Evolutionary conservation across 2,797 vertebrate genomes (phyloP).

Genomic region (Hemitrygon akajei): DNA sequence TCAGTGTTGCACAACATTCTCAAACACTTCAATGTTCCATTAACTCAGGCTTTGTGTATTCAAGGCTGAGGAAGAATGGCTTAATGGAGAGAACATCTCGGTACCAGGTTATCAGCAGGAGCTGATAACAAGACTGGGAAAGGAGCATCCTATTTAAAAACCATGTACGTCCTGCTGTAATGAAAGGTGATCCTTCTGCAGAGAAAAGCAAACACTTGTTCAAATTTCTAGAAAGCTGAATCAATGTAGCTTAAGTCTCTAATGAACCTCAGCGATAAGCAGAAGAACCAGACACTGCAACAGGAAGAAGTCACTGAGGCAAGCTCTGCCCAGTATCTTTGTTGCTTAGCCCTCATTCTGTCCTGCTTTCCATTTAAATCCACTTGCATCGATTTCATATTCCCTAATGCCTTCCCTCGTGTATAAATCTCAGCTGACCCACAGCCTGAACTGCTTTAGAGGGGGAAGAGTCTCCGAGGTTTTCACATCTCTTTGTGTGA

Average conservation of each 20-base stretch:
- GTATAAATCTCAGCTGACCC: neutral
- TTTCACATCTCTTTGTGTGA: neutral
- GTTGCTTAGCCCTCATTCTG: too few species aligned
- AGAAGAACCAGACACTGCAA: neutral
- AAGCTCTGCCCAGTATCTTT: too few species aligned
- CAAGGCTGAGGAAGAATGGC: neutral
- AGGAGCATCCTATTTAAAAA: neutral
- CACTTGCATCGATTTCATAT: neutral
- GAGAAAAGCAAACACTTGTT: neutral
- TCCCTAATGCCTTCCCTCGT: neutral
- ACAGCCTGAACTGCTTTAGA: neutral
- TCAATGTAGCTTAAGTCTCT: neutral
- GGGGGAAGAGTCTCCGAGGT: neutral
- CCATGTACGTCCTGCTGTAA: neutral
- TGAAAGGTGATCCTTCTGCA: neutral
- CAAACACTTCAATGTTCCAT: slow-evolving; percentile 1
- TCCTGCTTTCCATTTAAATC: neutral
- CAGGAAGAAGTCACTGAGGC: neutral
- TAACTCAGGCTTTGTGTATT: neutral
- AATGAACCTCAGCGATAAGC: neutral
- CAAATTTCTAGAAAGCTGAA: neutral
- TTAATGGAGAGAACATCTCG: neutral
- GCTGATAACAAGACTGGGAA: neutral
- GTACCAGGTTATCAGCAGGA: neutral
- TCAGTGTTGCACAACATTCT: neutral